Conservation (phyloP, 2,888 invertebrate genomes). For the Microdon myrmicae region DNA sequence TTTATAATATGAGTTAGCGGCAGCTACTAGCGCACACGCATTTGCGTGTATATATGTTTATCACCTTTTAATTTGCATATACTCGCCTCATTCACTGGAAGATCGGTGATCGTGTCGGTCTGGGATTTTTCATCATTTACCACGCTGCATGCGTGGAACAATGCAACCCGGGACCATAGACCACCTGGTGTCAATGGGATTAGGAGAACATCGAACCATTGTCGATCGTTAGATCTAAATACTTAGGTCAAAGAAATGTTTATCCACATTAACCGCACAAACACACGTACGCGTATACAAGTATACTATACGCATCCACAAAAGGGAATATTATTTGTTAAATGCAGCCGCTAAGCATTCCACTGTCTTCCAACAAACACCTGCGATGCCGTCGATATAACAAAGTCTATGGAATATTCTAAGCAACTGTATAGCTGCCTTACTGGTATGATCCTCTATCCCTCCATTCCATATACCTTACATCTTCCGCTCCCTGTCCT, state of each 20-base stretch:
- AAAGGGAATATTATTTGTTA: slow-evolving; percentile 41
- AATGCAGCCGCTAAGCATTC: too few species aligned
- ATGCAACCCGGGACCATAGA: slow-evolving; percentile 24
- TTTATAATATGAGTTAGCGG: slow-evolving; percentile 34
- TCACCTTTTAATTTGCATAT: slow-evolving; percentile 34
- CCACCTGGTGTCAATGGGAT: slow-evolving; percentile 32
- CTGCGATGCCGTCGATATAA: slow-evolving; percentile 44
- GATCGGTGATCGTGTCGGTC: neutral
- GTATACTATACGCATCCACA: too few species aligned
- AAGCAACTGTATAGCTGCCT: too few species aligned
- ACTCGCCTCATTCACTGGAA: slow-evolving; percentile 38
- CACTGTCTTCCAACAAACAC: slow-evolving; percentile 29
- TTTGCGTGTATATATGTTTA: slow-evolving; percentile 17
- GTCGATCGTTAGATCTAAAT: slow-evolving; percentile 33
- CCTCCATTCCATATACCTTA: too few species aligned
- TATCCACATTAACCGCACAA: slow-evolving; percentile 34
- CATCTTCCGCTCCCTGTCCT: neutral
- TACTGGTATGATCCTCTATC: too few species aligned
- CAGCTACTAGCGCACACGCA: slow-evolving; percentile 9
- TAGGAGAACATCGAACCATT: slow-evolving; percentile 2
- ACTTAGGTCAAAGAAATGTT: slow-evolving; percentile 49
- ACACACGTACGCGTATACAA: too few species aligned
- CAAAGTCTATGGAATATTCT: slow-evolving; percentile 18
- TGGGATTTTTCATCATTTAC: neutral
- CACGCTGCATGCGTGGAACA: slow-evolving; percentile 11